A percentile compares a stretch with the other conserved stretches of the same genome.
Conservation (phyloP, 2,113 vertebrate genomes). For the Forbesichthys papilliferus region DNA sequence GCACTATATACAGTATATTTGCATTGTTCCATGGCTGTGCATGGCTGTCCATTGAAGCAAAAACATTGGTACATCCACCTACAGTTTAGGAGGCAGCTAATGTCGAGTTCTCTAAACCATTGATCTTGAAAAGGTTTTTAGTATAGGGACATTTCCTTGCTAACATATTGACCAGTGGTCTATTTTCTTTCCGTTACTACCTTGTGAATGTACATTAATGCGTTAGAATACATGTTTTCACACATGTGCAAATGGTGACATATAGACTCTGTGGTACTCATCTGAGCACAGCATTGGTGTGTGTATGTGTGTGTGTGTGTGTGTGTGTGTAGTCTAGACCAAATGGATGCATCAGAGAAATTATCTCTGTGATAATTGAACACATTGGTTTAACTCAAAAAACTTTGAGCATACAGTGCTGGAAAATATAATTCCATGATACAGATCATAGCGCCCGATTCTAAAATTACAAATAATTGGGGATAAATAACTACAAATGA, state of each 20-base stretch:
- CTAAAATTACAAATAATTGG: conserved; percentile 18
- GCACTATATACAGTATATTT: background rate
- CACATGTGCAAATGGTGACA: background rate
- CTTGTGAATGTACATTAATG: background rate
- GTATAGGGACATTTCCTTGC: too few relatives aligned
- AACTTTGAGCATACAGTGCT: conserved; percentile 13
- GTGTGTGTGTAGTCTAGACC: background rate
- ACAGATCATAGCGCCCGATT: background rate
- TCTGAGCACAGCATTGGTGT: background rate
- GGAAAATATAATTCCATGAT: background rate
- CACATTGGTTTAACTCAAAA: conserved; percentile 5
- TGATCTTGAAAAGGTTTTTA: too few relatives aligned
- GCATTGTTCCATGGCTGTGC: background rate
- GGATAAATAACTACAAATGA: conserved; percentile 9
- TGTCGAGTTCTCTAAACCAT: too few relatives aligned
- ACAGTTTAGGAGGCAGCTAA: too few relatives aligned
- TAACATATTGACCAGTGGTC: too few relatives aligned
- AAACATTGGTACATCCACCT: too few relatives aligned
- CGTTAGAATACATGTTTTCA: background rate
- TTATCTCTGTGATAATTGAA: conserved; percentile 11
- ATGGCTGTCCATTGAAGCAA: background rate
- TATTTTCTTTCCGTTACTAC: background rate
- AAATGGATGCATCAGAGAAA: conserved; percentile 2
- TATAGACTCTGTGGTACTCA: conserved; percentile 2
- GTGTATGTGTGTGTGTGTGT: background rate